These are phyloP conservation scores for Aepyceros melampus DNA, from an alignment of 2,113 vertebrate genomes.

Conservation along the genomic window DNA sequence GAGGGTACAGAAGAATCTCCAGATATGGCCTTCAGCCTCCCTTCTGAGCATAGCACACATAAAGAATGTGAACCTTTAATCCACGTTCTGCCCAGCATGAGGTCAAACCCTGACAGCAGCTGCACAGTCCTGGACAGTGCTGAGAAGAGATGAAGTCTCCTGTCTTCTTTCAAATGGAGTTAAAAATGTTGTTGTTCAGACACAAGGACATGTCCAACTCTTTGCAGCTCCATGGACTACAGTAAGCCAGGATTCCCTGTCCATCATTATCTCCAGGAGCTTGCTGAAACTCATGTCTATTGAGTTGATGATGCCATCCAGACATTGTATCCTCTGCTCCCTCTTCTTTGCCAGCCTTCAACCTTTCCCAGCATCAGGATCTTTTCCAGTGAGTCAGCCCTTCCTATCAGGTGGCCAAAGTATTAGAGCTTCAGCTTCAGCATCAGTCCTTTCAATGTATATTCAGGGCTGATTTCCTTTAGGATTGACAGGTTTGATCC, in stretches of 20 bases:
- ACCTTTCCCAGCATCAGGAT: background rate
- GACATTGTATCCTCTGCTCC: background rate
- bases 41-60: background rate
- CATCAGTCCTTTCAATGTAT: background rate
- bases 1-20: background rate
- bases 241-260: background rate
- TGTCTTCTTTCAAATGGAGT: background rate
- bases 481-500: background rate
- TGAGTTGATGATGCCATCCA: background rate
- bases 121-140: background rate
- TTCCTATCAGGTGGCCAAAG: background rate
- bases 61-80: background rate
- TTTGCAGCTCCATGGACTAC: background rate
- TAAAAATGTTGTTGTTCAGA: background rate
- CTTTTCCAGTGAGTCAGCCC: background rate
- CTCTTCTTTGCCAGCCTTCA: background rate
- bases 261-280: background rate
- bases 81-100: accelerated
- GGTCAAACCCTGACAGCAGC: background rate
- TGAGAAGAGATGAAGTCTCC: background rate
- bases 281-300: background rate
- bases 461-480: background rate
- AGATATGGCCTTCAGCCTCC: background rate
- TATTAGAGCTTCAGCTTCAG: background rate
- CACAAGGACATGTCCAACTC: background rate